Evolutionary conservation across 2,113 vertebrate species (phyloP).

Genomic region (Agelaius tricolor): DNA sequence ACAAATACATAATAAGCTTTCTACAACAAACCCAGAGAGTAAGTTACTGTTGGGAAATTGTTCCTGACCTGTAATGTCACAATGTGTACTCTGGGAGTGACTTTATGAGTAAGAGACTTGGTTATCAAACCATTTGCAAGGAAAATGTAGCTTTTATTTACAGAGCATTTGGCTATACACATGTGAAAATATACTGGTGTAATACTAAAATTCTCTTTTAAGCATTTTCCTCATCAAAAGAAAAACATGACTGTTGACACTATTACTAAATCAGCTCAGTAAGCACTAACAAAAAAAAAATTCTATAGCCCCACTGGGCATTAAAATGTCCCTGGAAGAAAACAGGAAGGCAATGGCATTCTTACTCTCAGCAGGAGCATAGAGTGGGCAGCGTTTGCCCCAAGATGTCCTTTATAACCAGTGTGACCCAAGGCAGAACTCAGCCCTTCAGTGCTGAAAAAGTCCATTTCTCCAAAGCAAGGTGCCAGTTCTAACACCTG

Average conservation of each 20-base stretch:
- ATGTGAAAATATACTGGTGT: background rate
- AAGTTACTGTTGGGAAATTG: background rate
- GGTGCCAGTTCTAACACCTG: background rate
- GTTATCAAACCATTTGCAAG: background rate
- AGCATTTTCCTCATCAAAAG: conserved; percentile 87
- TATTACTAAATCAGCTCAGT: background rate
- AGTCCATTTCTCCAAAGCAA: background rate
- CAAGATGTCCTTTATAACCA: background rate
- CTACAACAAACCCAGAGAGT: background rate
- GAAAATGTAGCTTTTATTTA: background rate
- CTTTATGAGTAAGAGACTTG: background rate
- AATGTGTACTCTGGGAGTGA: background rate
- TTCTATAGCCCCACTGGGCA: background rate
- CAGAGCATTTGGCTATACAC: accelerated
- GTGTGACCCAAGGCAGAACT: background rate
- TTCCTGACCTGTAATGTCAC: background rate
- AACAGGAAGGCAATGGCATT: background rate
- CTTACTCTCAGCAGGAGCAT: background rate
- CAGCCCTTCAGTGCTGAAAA: background rate
- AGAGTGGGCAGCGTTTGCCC: background rate
- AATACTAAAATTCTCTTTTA: background rate
- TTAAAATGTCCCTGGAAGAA: background rate
- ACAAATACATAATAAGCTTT: background rate
- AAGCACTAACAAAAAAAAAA: background rate
- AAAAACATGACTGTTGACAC: background rate